Base-by-base conservation (phyloP, 2,797 vertebrate genomes). In the Mormyrus proboscirostris region DNA sequence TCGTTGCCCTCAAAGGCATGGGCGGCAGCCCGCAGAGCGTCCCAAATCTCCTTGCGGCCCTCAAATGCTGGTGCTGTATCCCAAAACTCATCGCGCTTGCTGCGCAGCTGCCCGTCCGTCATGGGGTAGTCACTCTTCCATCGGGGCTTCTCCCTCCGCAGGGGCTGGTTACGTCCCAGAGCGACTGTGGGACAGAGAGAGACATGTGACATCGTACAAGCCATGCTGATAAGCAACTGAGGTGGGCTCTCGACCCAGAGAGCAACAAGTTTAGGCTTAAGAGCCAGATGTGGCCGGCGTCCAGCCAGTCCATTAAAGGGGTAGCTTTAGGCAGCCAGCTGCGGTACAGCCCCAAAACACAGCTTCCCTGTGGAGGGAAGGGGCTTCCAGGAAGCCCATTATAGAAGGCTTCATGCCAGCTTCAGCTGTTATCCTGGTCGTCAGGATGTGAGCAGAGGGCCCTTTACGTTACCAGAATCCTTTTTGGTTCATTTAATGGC, bases 61-160 rank as follows among this genome's bases (percentile, higher is more conserved):
- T 97, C 96, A 4, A 97, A 97, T 22, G 96, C 96, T 0, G 96
- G 96, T 0, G 96, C 96, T 0, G 96, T 97, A 90, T 97, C 96
- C 96, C 96, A 97, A 22, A 97, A 97, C 16, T 97, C 96, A 5
- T 97, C 96, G 88, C 96, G 95, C 93, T 97, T 97, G 90, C 96
- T 96, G 91, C 95, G 95, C 9, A 97, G 92, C 88, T 97, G 96
- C 88, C 96, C 96, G 16, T 96, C 96, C 8, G 95, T 97, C 96
- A 97, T 96, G 59, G 96, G 96, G 91, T 96, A 96, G 92, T 96
- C 96, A 8, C 96, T 97, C 92, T 96, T 97, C 96, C 96, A 96
- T 96, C 96, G 96, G 14, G 96, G 96, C 51, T 96, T 97, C 90
- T 97, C 96, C 47, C 96, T 97, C 92, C 96, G 96, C 94, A 97